Evolutionary conservation across 64 coral and sea anemone species (phyloP).

Genomic region (Pocillopora damicornis): DNA sequence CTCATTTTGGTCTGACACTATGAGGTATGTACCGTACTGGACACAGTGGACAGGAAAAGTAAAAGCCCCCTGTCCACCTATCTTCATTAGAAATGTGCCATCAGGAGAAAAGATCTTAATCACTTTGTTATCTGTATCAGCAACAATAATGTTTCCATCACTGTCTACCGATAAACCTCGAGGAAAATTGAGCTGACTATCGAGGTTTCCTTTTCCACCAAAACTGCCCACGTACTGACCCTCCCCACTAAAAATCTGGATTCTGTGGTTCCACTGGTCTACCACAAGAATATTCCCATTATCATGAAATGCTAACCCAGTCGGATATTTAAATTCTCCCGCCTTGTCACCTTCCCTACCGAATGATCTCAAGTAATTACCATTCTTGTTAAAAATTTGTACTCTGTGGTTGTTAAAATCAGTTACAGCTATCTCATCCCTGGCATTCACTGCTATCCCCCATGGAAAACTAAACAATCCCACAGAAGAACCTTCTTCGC

Average conservation of each 20-base stretch:
- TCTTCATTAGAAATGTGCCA: background rate
- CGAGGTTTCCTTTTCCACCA: background rate
- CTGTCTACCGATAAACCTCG: background rate
- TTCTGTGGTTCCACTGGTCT: too few relatives aligned
- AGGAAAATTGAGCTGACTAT: background rate
- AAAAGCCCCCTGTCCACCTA: background rate
- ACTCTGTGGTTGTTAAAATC: background rate
- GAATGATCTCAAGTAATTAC: background rate
- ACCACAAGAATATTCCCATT: too few relatives aligned
- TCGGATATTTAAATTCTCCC: too few relatives aligned
- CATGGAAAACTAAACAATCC: background rate
- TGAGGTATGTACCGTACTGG: background rate
- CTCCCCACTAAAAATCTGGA: background rate
- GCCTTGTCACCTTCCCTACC: too few relatives aligned
- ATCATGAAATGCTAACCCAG: too few relatives aligned
- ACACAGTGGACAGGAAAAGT: background rate
- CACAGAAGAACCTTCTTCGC: background rate
- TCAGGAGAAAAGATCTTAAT: background rate
- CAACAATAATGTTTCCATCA: background rate
- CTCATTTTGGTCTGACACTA: background rate
- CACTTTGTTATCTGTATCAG: background rate
- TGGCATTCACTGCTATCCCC: background rate
- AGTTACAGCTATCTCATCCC: background rate
- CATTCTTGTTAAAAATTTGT: background rate
- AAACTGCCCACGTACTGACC: background rate